Percentiles rank a stretch among this genome's conserved stretches.
phyloP scores from a whole-genome alignment of 2,113 vertebrate species.

The Phocoena sinus region DNA sequence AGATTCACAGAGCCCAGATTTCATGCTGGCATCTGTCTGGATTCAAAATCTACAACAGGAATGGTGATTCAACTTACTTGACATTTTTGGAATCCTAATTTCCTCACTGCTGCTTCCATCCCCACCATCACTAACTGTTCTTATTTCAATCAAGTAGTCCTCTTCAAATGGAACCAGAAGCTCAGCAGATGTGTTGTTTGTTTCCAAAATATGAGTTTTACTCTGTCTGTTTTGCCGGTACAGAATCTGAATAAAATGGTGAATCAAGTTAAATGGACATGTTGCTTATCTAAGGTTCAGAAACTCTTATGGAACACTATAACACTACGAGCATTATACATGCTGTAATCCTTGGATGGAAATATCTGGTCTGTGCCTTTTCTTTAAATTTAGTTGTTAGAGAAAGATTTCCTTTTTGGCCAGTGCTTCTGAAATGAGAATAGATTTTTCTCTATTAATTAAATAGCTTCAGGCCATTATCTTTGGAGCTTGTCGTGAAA shows the following conservation, averaged over 20 bases:
- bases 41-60: neutral
- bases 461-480: neutral
- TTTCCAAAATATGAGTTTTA: slow-evolving; percentile 85
- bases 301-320: neutral
- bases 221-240: slow-evolving; percentile 88
- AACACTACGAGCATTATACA: neutral
- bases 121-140: slow-evolving; percentile 88
- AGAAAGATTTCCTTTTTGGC: neutral
- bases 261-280: neutral
- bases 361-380: neutral
- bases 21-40: neutral
- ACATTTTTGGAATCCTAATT: slow-evolving; percentile 92
- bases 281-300: neutral
- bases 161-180: slow-evolving; percentile 88
- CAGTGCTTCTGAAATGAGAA: neutral
- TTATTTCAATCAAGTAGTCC: slow-evolving; percentile 91
- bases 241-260: slow-evolving; percentile 80
- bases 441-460: neutral
- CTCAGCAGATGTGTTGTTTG: slow-evolving; percentile 90
- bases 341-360: neutral
- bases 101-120: slow-evolving; percentile 91
- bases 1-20: neutral
- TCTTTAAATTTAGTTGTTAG: neutral
- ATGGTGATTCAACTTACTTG: slow-evolving; percentile 80
- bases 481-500: neutral